A percentile compares a stretch with the other conserved stretches of the same genome.
These are phyloP conservation scores for Thamnaconus septentrionalis DNA, from an alignment of 2,113 vertebrate genomes.

Conservation along the genomic window DNA sequence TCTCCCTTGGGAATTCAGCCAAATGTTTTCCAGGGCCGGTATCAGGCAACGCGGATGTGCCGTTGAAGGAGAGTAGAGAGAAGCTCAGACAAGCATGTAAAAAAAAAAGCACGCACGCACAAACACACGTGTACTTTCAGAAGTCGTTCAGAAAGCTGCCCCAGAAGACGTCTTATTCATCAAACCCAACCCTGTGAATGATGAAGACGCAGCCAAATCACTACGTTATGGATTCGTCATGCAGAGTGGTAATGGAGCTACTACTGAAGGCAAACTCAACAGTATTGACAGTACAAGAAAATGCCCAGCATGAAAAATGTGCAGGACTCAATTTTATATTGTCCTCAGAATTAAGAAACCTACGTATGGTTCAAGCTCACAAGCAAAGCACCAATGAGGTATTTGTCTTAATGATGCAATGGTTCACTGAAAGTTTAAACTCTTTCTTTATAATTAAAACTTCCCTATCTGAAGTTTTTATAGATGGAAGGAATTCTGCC, in stretches of 20 bases:
- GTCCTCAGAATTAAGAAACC: too few relatives aligned
- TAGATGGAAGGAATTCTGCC: too few relatives aligned
- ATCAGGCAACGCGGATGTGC: constrained; percentile 30
- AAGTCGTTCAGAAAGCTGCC: constrained; percentile 12
- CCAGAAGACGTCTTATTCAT: constrained; percentile 53
- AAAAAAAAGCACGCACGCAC: constrained; percentile 2
- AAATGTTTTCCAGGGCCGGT: constrained; percentile 41
- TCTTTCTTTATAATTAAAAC: constrained; percentile 3
- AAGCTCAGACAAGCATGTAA: neutral
- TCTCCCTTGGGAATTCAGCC: constrained; percentile 42
- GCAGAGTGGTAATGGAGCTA: constrained; percentile 28
- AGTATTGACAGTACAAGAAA: too few relatives aligned
- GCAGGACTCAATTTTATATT: constrained; percentile 4
- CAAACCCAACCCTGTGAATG: constrained; percentile 49
- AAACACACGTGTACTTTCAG: constrained; percentile 6
- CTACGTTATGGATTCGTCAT: constrained; percentile 20
- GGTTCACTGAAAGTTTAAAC: too few relatives aligned
- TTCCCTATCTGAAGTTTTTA: neutral
- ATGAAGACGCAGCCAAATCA: constrained; percentile 30
- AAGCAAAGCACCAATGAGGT: neutral
- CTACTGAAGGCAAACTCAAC: constrained; percentile 31
- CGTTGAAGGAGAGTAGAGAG: constrained; percentile 1
- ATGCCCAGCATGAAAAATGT: too few relatives aligned
- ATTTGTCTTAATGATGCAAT: too few relatives aligned
- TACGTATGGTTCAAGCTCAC: neutral